Conservation (phyloP, 2,888 invertebrate species). For the Phania funesta region DNA sequence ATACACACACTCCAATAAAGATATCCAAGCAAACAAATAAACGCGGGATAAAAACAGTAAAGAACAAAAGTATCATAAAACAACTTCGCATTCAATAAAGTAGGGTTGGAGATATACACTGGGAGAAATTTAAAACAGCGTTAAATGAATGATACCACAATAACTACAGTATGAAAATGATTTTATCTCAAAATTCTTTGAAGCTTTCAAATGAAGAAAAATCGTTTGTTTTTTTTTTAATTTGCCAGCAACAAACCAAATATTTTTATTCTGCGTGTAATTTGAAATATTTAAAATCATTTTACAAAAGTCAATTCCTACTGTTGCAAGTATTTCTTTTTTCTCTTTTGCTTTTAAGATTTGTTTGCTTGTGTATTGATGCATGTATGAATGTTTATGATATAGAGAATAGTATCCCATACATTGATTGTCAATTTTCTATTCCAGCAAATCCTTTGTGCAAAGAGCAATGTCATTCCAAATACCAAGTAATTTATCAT, state of each 20-base stretch:
- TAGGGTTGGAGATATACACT: not conserved
- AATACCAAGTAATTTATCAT: conserved; percentile 60
- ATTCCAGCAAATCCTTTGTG: conserved; percentile 61
- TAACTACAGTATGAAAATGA: too few relatives aligned
- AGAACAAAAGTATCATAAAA: conserved; percentile 16
- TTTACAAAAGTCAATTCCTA: conserved; percentile 41
- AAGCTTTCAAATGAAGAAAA: too few relatives aligned
- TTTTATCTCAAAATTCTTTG: too few relatives aligned
- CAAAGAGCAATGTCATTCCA: conserved; percentile 54
- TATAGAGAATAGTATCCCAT: conserved; percentile 35
- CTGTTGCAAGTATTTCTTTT: conserved; percentile 4
- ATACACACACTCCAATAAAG: not conserved
- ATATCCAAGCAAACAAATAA: not conserved
- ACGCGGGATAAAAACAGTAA: not conserved
- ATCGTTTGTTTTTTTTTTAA: not conserved
- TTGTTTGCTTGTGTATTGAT: conserved; percentile 39
- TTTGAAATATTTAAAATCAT: not conserved
- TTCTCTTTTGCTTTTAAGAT: not conserved
- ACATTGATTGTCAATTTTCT: conserved; percentile 61
- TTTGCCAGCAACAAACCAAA: not conserved
- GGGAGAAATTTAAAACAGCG: not conserved
- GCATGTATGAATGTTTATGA: conserved; percentile 45
- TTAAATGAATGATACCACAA: too few relatives aligned
- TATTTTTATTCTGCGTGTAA: conserved; percentile 4
- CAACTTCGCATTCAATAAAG: conserved; percentile 17